phyloP scores from a whole-genome alignment of 2,113 vertebrate genomes.

The Leucosticte australis region DNA sequence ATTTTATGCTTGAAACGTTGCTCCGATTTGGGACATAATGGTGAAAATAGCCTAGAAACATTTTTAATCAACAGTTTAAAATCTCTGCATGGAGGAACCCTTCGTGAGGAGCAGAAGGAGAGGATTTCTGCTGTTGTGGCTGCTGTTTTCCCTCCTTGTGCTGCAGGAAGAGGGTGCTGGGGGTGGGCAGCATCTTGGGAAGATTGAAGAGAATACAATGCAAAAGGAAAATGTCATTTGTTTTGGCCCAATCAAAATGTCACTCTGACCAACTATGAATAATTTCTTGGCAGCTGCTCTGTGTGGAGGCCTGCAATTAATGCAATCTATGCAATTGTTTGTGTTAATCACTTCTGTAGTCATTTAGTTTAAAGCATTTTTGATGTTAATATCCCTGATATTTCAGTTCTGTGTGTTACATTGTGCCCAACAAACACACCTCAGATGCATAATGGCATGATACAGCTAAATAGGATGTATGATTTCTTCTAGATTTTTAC shows the following conservation, averaged over 20 bases:
- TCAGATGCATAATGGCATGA: not conserved
- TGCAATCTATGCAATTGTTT: conserved; percentile 38
- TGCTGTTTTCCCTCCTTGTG: not conserved
- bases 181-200: not conserved
- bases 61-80: conserved; percentile 3
- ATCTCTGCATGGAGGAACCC: not conserved
- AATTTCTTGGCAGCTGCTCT: conserved; percentile 36
- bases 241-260: conserved; percentile 53
- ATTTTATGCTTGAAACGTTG: conserved; percentile 34
- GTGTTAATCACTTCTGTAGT: conserved; percentile 44
- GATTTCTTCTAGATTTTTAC: conserved; percentile 7
- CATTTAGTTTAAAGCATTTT: not conserved
- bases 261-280: conserved; percentile 40
- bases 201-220: conserved; percentile 30
- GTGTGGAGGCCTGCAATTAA: conserved; percentile 35
- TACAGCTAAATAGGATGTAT: not conserved
- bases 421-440: not conserved
- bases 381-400: not conserved
- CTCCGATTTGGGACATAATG: conserved; percentile 40
- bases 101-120: not conserved
- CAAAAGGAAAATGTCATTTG: conserved; percentile 42
- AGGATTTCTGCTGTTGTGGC: not conserved
- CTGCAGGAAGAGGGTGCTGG: not conserved
- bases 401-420: not conserved
- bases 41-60: conserved; percentile 27